These are phyloP conservation scores for Hoplias malabaricus DNA, from an alignment of 2,113 vertebrate species.

Conservation along the genomic window DNA sequence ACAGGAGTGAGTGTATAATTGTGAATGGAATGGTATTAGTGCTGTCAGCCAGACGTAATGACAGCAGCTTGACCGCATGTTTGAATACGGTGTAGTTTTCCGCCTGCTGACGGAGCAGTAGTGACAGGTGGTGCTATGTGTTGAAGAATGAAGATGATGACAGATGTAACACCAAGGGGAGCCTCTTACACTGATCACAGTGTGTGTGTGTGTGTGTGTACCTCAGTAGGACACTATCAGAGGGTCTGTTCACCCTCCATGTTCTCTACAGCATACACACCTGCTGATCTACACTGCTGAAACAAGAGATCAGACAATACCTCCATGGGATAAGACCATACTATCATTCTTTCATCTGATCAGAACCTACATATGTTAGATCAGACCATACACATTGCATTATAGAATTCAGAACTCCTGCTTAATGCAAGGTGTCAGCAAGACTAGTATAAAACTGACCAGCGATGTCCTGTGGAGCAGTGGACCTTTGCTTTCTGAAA, in stretches of 20 bases:
- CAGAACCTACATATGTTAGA: too few species aligned
- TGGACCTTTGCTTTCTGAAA: too few species aligned
- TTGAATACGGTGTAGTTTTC: neutral
- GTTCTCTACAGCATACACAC: conserved; percentile 21
- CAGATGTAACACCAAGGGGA: conserved; percentile 44
- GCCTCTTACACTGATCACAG: conserved; percentile 37
- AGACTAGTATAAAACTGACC: too few species aligned
- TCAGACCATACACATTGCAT: too few species aligned
- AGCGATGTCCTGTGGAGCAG: too few species aligned
- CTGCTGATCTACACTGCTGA: conserved; percentile 9
- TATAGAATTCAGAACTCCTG: too few species aligned
- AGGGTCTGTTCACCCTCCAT: conserved; percentile 25
- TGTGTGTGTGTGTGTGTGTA: conserved; percentile 14
- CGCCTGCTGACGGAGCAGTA: conserved; percentile 12
- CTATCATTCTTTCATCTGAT: too few species aligned
- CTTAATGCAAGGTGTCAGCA: too few species aligned
- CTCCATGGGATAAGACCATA: too few species aligned
- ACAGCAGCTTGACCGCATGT: neutral
- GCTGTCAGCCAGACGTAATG: neutral
- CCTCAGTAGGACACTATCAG: conserved; percentile 35
- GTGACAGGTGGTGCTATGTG: conserved; percentile 42
- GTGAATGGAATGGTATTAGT: neutral
- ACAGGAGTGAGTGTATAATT: neutral
- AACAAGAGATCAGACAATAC: neutral
- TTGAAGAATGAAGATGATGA: conserved; percentile 31